Base-by-base conservation (phyloP, 1,140 invertebrate species). In the Philaenus spumarius region DNA sequence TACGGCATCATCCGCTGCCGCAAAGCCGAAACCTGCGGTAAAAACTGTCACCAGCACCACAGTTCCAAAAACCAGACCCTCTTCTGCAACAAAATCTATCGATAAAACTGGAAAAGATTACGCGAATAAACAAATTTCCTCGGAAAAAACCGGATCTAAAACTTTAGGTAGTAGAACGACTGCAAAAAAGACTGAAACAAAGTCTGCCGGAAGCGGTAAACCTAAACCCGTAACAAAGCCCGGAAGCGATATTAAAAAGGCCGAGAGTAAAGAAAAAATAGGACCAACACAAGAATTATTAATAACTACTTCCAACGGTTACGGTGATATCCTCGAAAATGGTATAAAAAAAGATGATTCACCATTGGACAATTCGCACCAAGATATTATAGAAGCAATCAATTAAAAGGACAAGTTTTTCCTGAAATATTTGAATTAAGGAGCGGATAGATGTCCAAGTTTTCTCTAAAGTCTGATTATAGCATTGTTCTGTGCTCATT, bases 301-400 rank as follows among this genome's bases (percentile, higher is more conserved):
- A 20, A 47, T 62, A 15, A 62, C 56, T 19, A 62, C 61, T 2
- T 58, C 60, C 2, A 62, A 62, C 37, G 61, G 61, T 7, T 58
- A 59, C 48, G 42, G 50, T 20, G 43, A 54, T 9, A 30, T 59
- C n/a, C 40, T 52, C 17, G 48, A 55, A 34, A 58, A 62, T 53
- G 57, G 59, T 12, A 42, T 59, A 4, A 30, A 15, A 7, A 7
- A 39, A 19, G 34, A 26, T 6, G 20, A 19, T 39, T 39, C 23
- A 20, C 19, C 35, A 37, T 22, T 53, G 12, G 50, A 53, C 22
- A 22, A 53, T 39, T 37, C 37, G 17, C 30, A 30, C 5, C 26
- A 30, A 19, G 34, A 7, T 7, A 22, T 26, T 4, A 35, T 53
- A 30, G 50, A 53, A 14, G 24, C 15, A 37, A 35, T 53, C 11